A percentile compares a stretch with the other conserved stretches of the same genome.
These are phyloP conservation scores for Acromyrmex heyeri DNA, from an alignment of 1,140 invertebrate species.

Conservation along the genomic window DNA sequence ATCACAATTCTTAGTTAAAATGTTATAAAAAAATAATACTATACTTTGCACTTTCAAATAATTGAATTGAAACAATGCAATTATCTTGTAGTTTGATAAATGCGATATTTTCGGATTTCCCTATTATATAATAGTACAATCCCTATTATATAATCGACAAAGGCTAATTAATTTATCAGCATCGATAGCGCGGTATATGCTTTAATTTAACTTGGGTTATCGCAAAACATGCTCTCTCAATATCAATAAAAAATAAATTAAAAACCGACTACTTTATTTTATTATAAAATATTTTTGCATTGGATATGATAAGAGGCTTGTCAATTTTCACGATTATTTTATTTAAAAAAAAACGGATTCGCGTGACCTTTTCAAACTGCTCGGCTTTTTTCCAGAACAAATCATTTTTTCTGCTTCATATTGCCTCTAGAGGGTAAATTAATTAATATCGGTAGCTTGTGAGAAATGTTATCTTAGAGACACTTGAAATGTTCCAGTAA, in stretches of 20 bases:
- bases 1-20: background rate
- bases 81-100: constrained; percentile 30
- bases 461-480: constrained; percentile 31
- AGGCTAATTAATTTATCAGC: constrained; percentile 46
- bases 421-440: constrained; percentile 25
- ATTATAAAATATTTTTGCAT: constrained; percentile 1
- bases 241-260: constrained; percentile 29
- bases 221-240: constrained; percentile 7
- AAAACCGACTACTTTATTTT: constrained; percentile 8
- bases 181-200: constrained; percentile 1
- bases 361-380: background rate
- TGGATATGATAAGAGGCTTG: background rate
- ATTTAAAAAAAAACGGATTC: background rate
- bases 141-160: constrained; percentile 30
- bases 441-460: constrained; percentile 49
- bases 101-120: constrained; percentile 37
- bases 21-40: background rate
- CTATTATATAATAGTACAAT: constrained; percentile 7
- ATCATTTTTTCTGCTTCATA: background rate
- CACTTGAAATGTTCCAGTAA: constrained; percentile 46
- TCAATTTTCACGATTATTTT: background rate
- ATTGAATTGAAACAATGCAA: background rate
- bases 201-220: constrained; percentile 45
- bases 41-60: background rate
- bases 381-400: background rate